Evolutionary conservation across 2,797 vertebrate species (phyloP).

Genomic region (Pangasius djambal): DNA sequence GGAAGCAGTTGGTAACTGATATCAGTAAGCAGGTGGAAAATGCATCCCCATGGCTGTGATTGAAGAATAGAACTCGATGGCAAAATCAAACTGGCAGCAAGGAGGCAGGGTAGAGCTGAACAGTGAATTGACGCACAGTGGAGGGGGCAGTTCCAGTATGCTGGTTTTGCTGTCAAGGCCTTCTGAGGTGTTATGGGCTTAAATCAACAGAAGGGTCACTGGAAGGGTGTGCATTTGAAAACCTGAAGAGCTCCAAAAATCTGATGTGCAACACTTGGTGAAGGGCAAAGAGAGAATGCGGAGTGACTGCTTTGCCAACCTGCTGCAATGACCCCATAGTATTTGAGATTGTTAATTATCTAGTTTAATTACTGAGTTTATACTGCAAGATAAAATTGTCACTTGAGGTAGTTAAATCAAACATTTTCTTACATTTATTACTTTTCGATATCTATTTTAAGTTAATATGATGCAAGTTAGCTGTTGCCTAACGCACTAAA

Average conservation of each 20-base stretch:
- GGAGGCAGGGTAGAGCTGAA: neutral
- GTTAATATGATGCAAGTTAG: neutral
- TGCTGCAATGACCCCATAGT: neutral
- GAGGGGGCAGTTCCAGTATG: too few relatives aligned
- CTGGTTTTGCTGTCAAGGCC: neutral
- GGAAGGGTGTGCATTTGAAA: neutral
- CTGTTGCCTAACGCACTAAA: neutral
- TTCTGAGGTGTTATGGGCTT: neutral
- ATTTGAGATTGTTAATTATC: neutral
- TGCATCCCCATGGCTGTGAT: neutral
- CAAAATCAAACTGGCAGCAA: neutral
- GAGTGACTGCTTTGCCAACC: neutral
- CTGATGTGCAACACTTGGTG: neutral
- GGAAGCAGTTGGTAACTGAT: neutral
- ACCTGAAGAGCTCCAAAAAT: neutral
- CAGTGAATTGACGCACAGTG: neutral
- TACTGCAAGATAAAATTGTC: neutral
- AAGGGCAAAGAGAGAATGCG: neutral
- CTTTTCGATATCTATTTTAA: neutral
- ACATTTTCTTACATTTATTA: neutral
- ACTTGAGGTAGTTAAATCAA: neutral
- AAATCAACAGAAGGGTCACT: neutral
- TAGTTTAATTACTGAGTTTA: neutral
- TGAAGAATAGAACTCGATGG: neutral
- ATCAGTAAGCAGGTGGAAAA: neutral